These are phyloP conservation scores for Pseudococcus jackbeardsleyi DNA, from an alignment of 2,888 invertebrate genomes.

Conservation along the genomic window DNA sequence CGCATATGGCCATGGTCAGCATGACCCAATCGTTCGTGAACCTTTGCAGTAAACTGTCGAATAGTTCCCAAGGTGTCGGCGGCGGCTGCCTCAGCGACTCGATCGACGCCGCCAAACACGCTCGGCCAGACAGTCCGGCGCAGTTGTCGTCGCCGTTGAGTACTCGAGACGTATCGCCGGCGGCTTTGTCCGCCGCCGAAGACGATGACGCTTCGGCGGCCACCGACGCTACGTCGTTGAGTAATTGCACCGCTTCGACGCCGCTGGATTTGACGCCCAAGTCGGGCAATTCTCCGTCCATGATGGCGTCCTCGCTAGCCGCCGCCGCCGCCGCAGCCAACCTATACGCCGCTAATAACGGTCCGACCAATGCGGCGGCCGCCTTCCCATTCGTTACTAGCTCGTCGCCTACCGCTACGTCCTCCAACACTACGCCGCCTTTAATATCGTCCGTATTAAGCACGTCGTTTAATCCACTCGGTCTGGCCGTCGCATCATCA, in stretches of 20 bases:
- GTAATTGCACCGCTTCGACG: conserved; percentile 8
- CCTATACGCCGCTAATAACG: conserved; percentile 12
- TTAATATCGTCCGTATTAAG: conserved; percentile 84
- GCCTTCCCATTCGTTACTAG: conserved; percentile 82
- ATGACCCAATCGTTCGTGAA: conserved; percentile 61
- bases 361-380: conserved; percentile 8
- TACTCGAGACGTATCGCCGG: not conserved
- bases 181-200: conserved; percentile 27
- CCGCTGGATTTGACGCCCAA: conserved; percentile 61
- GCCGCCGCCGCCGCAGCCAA: not conserved
- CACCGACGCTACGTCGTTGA: not conserved
- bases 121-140: conserved; percentile 22
- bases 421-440: conserved; percentile 53
- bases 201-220: conserved; percentile 29
- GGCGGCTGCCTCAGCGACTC: not conserved
- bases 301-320: not conserved
- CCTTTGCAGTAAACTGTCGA: conserved; percentile 50
- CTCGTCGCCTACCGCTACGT: conserved; percentile 73
- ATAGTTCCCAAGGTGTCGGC: not conserved
- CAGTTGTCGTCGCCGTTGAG: conserved; percentile 38
- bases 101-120: not conserved
- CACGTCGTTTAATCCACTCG: conserved; percentile 74
- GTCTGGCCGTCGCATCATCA: conserved; percentile 86
- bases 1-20: conserved; percentile 73
- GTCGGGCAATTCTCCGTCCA: conserved; percentile 53